Base-by-base conservation (phyloP, 2,888 invertebrate genomes). In the Tetranychus truncatus region DNA sequence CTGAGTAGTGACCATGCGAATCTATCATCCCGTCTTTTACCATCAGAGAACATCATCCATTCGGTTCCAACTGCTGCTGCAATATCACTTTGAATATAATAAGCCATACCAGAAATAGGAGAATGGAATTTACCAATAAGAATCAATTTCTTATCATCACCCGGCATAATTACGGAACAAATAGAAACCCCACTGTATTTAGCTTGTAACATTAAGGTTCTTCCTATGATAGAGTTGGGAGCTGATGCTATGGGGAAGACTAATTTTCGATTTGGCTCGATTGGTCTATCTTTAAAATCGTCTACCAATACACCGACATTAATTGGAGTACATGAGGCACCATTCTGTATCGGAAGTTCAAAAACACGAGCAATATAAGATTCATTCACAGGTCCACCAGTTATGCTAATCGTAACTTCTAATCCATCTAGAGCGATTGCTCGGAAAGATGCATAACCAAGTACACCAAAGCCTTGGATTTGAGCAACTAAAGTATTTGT, bases 81-180 rank as follows among this genome's bases (percentile, higher is more conserved):
- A 44, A 77, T 76, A 20, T 73, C 76, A 74, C 78, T 78, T 71
- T 79, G 79, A 34, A 78, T 73, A 4, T 79, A 66, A 55, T 77
- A 74, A 9, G 78, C 79, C 20, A 75, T 75, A n/a, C 79, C 79
- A 45, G 78, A 78, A n/a, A 79, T 24, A 15, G 79, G 78, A 8
- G 74, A 74, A 34, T 77, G 77, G 1, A 79, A 75, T 72, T 76
- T 77, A 15, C 78, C 78, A 71, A 76, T 45, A 71, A 45, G 72
- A 34, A 73, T 74, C 3, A 55, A 55, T 34, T 71, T 45, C n/a
- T 73, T 77, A 7, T 46, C 45, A 15, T 67, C 75, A 45, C 73
- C 75, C 69, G 79, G 79, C 67, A 79, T 76, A 24, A 79, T 77
- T 15, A 77, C 76, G 18, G 79, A 77, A 72, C 79, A 79, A 7